phyloP scores from a whole-genome alignment of 1,140 invertebrate genomes.

The Babylonia areolata region DNA sequence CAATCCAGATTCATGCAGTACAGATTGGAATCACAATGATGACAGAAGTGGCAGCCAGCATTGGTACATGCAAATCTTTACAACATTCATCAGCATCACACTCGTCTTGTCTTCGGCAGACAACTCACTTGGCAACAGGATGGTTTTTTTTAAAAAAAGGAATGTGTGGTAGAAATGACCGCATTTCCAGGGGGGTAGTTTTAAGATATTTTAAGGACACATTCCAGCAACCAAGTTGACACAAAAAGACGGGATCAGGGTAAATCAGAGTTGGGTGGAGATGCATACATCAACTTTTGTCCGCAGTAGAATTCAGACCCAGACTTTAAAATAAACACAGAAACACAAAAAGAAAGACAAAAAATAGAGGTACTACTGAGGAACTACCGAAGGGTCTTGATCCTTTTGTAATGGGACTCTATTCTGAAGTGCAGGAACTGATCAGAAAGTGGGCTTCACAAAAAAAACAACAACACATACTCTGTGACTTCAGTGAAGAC shows the following conservation, averaged over 20 bases:
- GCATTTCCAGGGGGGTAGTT: not conserved
- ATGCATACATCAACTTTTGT: conserved; percentile 32
- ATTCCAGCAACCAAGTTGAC: not conserved
- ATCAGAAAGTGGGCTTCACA: not conserved
- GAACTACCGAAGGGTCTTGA: not conserved
- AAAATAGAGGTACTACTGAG: too few relatives aligned
- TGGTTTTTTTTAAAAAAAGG: conserved; percentile 1
- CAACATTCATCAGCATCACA: conserved; percentile 6
- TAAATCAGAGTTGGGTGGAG: not conserved
- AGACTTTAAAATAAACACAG: not conserved
- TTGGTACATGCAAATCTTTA: not conserved
- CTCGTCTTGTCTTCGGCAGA: not conserved
- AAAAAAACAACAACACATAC: not conserved
- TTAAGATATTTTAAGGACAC: not conserved
- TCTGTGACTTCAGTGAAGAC: not conserved
- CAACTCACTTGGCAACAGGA: conserved; percentile 32
- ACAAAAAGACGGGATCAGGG: not conserved
- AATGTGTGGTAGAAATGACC: not conserved
- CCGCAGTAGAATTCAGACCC: conserved; percentile 3
- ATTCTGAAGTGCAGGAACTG: not conserved
- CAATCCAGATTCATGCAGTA: not conserved
- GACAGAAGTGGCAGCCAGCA: too few relatives aligned
- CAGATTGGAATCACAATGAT: not conserved
- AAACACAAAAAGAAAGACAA: not conserved
- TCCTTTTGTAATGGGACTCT: not conserved